Conservation (phyloP, 2,113 vertebrate species). For the Scopus umbretta region DNA sequence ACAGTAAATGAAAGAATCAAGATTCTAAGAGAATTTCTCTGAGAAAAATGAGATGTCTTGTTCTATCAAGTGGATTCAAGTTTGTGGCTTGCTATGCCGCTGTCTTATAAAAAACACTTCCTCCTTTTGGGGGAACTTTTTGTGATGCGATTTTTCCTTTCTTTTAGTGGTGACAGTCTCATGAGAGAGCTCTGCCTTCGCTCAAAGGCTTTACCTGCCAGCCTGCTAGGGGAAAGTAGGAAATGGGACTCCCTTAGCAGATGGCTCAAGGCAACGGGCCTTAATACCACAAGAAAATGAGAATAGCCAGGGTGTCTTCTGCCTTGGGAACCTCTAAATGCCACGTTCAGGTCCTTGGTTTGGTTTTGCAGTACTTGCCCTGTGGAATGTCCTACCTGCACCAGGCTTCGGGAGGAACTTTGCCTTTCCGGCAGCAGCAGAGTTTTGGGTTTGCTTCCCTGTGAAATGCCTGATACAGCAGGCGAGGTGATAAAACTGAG, state of each 20-base stretch:
- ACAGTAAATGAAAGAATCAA: rapidly evolving
- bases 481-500: background rate
- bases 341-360: background rate
- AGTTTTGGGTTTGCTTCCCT: background rate
- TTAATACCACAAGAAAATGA: background rate
- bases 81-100: background rate
- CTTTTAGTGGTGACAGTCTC: background rate
- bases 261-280: background rate
- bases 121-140: background rate
- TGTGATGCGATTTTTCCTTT: background rate
- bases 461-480: background rate
- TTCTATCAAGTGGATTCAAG: background rate
- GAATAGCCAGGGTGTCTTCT: background rate
- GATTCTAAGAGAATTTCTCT: background rate
- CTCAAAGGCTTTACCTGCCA: background rate
- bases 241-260: background rate
- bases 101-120: background rate
- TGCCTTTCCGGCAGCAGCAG: background rate
- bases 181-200: background rate
- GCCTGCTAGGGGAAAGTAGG: background rate
- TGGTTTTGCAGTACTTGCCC: background rate
- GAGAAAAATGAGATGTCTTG: background rate
- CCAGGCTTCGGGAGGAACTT: background rate
- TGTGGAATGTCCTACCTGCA: background rate
- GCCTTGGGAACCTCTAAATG: background rate